Evolutionary conservation across 1,140 invertebrate genomes (phyloP).

Genomic region (Conus betulinus): DNA sequence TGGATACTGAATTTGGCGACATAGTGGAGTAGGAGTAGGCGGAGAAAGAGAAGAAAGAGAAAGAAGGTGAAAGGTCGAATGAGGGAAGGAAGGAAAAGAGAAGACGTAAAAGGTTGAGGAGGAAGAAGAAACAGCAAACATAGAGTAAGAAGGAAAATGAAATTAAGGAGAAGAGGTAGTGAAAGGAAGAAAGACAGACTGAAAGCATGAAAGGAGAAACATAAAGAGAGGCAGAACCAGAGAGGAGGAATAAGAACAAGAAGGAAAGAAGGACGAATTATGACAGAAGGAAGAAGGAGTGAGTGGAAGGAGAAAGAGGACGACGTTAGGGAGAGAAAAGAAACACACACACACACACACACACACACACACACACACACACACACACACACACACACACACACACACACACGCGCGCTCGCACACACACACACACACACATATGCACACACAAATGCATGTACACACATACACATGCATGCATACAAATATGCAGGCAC

Average conservation of each 20-base stretch:
- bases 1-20: neutral
- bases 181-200: neutral
- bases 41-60: neutral
- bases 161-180: neutral
- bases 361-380: neutral
- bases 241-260: too few relatives aligned
- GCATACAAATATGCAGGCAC: too few relatives aligned
- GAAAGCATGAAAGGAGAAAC: neutral
- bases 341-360: too few relatives aligned
- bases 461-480: too few relatives aligned
- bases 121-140: too few relatives aligned
- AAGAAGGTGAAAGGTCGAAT: too few relatives aligned
- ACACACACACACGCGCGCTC: neutral
- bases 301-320: neutral
- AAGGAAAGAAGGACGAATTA: neutral
- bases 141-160: too few relatives aligned
- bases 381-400: neutral
- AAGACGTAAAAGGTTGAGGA: neutral
- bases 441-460: too few relatives aligned
- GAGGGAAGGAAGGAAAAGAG: neutral
- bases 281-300: neutral
- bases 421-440: too few relatives aligned
- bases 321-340: neutral
- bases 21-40: neutral
- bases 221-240: too few relatives aligned